A percentile compares a stretch with the other conserved stretches of the same genome.
These are phyloP conservation scores for Graptemys geographica DNA, from an alignment of 2,797 vertebrate species.

Conservation along the genomic window DNA sequence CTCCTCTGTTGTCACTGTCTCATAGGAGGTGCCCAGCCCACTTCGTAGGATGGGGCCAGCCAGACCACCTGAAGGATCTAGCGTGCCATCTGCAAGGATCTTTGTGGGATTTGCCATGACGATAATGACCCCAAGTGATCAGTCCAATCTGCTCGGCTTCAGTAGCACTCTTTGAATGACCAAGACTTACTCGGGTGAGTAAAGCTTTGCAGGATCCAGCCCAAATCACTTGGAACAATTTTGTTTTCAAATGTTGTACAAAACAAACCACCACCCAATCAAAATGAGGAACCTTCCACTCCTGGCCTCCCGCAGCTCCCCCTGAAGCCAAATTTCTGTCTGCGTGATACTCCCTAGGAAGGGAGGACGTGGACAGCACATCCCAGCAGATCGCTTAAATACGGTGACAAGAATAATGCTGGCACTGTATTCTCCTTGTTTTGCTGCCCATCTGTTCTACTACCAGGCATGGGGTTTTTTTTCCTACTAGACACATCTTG, in stretches of 20 bases:
- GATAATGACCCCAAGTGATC: neutral
- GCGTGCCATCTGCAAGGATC: neutral
- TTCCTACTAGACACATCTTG: neutral
- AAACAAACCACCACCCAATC: neutral
- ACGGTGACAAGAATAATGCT: neutral
- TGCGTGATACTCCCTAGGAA: fast-evolving
- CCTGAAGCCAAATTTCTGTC: too few species aligned
- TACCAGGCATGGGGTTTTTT: neutral
- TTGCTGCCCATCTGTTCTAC: neutral
- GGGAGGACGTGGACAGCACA: neutral
- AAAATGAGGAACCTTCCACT: neutral
- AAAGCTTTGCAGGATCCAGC: neutral
- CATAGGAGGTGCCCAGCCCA: neutral
- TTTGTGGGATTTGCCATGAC: neutral
- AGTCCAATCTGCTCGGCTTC: fast-evolving
- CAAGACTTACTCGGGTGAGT: neutral
- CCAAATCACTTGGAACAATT: neutral
- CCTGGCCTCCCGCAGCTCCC: neutral
- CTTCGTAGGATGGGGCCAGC: fast-evolving
- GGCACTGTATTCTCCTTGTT: neutral
- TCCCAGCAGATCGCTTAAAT: neutral
- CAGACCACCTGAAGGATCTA: neutral
- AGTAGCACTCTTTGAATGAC: fast-evolving
- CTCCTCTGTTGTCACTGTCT: fast-evolving
- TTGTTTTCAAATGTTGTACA: neutral